These are phyloP conservation scores for Patiria miniata DNA, from an alignment of 35 echinoderm and acorn worm species.

Conservation along the genomic window DNA sequence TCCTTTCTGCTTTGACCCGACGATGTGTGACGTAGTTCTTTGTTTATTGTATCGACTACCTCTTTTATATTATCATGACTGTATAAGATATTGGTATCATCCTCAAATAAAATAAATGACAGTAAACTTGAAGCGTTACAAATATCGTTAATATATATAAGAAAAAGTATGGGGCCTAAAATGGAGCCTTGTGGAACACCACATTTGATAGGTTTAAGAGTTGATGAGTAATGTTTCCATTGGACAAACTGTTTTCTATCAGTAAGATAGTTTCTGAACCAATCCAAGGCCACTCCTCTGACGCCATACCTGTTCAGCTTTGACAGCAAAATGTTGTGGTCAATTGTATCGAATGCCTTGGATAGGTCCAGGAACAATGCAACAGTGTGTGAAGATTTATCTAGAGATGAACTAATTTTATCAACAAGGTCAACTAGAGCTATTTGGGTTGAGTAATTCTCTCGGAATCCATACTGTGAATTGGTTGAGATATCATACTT, in stretches of 20 bases:
- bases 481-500: conserved; percentile 8
- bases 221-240: conserved; percentile 1
- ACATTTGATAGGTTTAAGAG: background rate
- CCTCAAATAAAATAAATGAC: conserved; percentile 44
- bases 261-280: too few species aligned
- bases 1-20: too few species aligned
- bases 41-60: background rate
- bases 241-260: conserved; percentile 33
- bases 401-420: too few species aligned
- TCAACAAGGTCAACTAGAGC: too few species aligned
- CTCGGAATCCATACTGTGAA: conserved; percentile 29
- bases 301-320: conserved; percentile 31
- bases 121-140: conserved; percentile 13
- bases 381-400: conserved; percentile 1
- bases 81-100: conserved; percentile 39
- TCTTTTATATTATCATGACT: conserved; percentile 29
- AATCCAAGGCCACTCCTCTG: conserved; percentile 14
- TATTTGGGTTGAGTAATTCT: too few species aligned
- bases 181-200: conserved; percentile 57
- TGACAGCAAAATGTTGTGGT: too few species aligned
- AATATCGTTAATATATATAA: conserved; percentile 64
- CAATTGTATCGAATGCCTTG: conserved; percentile 28
- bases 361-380: conserved; percentile 28
- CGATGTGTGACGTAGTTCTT: conserved; percentile 10
- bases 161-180: conserved; percentile 52